Percentiles rank a stretch among this genome's conserved stretches.
phyloP scores from a whole-genome alignment of 2,797 vertebrate genomes.

The Buceros bicornis region DNA sequence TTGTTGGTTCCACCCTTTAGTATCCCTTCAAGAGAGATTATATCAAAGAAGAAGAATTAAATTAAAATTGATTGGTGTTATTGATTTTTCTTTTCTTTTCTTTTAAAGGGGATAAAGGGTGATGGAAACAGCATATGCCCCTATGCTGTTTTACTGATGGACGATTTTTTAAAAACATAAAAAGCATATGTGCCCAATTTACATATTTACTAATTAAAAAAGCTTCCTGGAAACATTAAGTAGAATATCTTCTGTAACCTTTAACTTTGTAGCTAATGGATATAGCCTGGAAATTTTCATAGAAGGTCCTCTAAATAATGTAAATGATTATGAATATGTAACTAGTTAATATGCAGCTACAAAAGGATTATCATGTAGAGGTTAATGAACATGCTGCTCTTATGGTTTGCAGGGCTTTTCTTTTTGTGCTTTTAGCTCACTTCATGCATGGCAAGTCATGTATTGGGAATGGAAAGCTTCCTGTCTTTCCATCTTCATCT shows the following conservation, averaged over 20 bases:
- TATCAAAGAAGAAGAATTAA: slow-evolving; percentile 73
- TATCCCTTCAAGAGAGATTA: slow-evolving; percentile 68
- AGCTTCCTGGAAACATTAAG: slow-evolving; percentile 83
- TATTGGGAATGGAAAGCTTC: slow-evolving; percentile 67
- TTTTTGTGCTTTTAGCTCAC: slow-evolving; percentile 78
- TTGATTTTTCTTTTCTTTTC: slow-evolving; percentile 7
- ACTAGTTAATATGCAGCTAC: slow-evolving; percentile 88
- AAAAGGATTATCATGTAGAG: slow-evolving; percentile 86
- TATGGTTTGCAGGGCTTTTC: slow-evolving; percentile 77
- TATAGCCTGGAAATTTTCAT: slow-evolving; percentile 85
- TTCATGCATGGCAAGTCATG: slow-evolving; percentile 80
- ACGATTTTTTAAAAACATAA: slow-evolving; percentile 71
- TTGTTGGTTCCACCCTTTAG: slow-evolving; percentile 60
- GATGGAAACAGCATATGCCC: slow-evolving; percentile 46
- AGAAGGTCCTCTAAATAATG: slow-evolving; percentile 87
- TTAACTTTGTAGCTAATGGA: slow-evolving; percentile 86
- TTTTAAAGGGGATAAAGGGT: neutral
- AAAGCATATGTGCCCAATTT: slow-evolving; percentile 80
- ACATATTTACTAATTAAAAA: slow-evolving; percentile 88
- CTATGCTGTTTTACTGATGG: slow-evolving; percentile 49
- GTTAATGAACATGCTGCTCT: slow-evolving; percentile 87
- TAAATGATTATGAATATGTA: slow-evolving; percentile 88
- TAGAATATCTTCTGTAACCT: slow-evolving; percentile 85
- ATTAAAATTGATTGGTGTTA: slow-evolving; percentile 72
- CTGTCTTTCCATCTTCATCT: slow-evolving; percentile 52